These are phyloP conservation scores for Peromyscus californicus DNA, from an alignment of 2,113 vertebrate genomes.

Conservation along the genomic window DNA sequence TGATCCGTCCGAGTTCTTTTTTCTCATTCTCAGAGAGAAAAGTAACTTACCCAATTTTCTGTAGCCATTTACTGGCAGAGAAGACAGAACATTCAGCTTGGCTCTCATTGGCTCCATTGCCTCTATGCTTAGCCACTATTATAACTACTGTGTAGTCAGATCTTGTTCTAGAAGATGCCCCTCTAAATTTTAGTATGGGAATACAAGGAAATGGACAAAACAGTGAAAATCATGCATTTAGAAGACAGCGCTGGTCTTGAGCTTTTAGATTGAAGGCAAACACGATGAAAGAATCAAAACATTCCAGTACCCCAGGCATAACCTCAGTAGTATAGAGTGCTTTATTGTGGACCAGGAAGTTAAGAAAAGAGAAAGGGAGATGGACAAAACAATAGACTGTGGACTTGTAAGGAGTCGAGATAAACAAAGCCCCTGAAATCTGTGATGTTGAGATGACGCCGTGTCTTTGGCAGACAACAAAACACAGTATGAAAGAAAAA, in stretches of 20 bases:
- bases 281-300: neutral
- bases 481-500: neutral
- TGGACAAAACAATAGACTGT: neutral
- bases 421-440: neutral
- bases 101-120: neutral
- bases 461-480: neutral
- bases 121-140: neutral
- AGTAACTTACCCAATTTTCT: conserved; percentile 72
- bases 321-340: neutral
- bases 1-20: conserved; percentile 61
- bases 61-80: conserved; percentile 38
- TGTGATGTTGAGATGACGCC: neutral
- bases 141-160: neutral
- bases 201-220: neutral
- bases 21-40: conserved; percentile 68
- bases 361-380: neutral
- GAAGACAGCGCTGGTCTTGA: neutral
- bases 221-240: neutral
- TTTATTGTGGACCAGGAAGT: neutral
- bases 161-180: neutral
- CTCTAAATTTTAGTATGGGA: neutral
- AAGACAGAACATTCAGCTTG: conserved; percentile 61
- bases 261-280: neutral
- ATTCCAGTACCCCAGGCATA: neutral
- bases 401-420: neutral